Evolutionary conservation across 2,113 vertebrate species (phyloP), one percentile per base, ranked within the genome.

Genomic region (Ailurus styani): DNA sequence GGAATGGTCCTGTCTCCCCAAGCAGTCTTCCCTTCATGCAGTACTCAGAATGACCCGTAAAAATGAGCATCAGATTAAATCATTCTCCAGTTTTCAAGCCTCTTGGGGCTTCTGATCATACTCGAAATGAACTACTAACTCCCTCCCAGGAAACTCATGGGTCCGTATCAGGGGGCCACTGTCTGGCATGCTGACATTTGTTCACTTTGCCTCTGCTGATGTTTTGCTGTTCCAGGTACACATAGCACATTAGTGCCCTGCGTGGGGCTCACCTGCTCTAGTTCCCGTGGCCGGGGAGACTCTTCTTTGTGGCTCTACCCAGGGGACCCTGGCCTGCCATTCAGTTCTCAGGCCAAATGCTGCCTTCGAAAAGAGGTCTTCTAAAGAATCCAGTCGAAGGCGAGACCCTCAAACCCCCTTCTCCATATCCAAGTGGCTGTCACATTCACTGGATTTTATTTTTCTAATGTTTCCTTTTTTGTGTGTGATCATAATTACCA

Each of bases 191-290:
- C 54, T 64, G 31, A 75, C 57, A 31, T 75, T 34, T 7, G 1
- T 27, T n/a, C 13, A 14, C 18, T 64, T 55, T 31, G 37, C 64
- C 23, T 66, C 57, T 0, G 9, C 37, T 10, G n/a, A 55, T 54
- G 47, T 37, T 15, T 31, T 5, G 45, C 40, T 5, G 45, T 45
- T 31, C 31, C 31, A 27, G 31, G 54, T 2, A 11, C 37, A 37
- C 1, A 9, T 1, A 45, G 42, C 0, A 4, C 3, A 1, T 12
- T 20, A 42, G 47, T 25, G 13, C 8, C 23, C 34, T 18, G 0
- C 12, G 4, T 37, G 23, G 14, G 52, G 17, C 5, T 31, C n/a
- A 11, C 15, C n/a, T 1, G 2, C 37, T 20, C 25, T 31, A 2
- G 18, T 34, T 42, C 34, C 72, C 34, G 29, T 37, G 40, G 50